These are phyloP conservation scores for Drosophila sturtevanti DNA, from an alignment of 1,140 invertebrate species.

Conservation along the genomic window DNA sequence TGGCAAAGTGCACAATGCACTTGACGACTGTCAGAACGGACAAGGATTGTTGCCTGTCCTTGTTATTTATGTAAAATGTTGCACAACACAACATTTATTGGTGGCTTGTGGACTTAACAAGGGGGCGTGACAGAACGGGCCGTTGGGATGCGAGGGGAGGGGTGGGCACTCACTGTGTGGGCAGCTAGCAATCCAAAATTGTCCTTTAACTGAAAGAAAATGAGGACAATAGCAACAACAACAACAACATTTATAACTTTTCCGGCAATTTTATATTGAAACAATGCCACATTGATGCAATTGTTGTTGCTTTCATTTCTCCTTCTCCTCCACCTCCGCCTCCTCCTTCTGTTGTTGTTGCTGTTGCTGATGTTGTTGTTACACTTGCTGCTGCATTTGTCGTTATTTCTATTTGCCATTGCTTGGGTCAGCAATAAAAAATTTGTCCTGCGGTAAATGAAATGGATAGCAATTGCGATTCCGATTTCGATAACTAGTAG, in stretches of 20 bases:
- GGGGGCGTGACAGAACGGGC: background rate
- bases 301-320: background rate
- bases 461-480: constrained; percentile 77
- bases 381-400: constrained; percentile 11
- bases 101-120: background rate
- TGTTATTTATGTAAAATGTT: constrained; percentile 62
- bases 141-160: background rate
- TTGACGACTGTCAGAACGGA: constrained; percentile 76
- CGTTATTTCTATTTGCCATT: constrained; percentile 14
- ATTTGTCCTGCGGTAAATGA: constrained; percentile 80
- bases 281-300: constrained; percentile 58
- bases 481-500: constrained; percentile 71
- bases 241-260: constrained; percentile 43
- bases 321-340: no score
- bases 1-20: constrained; percentile 80
- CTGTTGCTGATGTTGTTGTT: constrained; percentile 39
- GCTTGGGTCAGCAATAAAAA: constrained; percentile 79
- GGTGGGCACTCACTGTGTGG: no score
- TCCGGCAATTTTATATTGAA: constrained; percentile 73
- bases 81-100: constrained; percentile 58
- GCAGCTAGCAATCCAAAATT: constrained; percentile 64
- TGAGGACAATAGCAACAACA: constrained; percentile 70
- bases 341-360: background rate
- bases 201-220: constrained; percentile 73
- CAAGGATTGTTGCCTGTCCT: constrained; percentile 41